phyloP scores from a whole-genome alignment of 2,797 vertebrate genomes.

The Coregonus ussuriensis region DNA sequence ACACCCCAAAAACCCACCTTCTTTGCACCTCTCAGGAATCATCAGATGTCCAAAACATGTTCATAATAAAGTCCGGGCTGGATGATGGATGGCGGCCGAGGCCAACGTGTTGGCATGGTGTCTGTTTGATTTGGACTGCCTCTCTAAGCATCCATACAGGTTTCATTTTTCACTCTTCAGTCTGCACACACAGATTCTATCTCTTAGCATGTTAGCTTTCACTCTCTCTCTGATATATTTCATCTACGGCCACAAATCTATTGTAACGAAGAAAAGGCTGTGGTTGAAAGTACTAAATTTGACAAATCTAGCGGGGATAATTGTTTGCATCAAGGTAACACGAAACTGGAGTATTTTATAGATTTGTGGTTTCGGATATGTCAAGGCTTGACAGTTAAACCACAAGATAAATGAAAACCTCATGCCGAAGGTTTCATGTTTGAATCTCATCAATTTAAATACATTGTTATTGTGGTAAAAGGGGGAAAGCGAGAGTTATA shows the following conservation, averaged over 20 bases:
- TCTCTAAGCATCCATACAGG: conserved; percentile 59
- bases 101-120: conserved; percentile 55
- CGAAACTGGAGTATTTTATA: neutral
- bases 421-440: conserved; percentile 5
- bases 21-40: conserved; percentile 46
- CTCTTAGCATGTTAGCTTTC: conserved; percentile 48
- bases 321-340: conserved; percentile 6
- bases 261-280: conserved; percentile 39
- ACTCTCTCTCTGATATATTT: conserved; percentile 50
- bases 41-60: conserved; percentile 49
- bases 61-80: conserved; percentile 50
- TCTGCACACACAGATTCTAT: conserved; percentile 44
- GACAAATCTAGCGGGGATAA: conserved; percentile 43
- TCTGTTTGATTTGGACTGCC: conserved; percentile 68
- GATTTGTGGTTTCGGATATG: conserved; percentile 21
- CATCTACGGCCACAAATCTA: conserved; percentile 29
- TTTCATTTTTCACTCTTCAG: conserved; percentile 46
- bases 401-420: neutral
- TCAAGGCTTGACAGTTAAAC: neutral
- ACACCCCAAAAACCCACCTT: conserved; percentile 27
- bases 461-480: neutral
- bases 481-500: neutral
- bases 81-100: conserved; percentile 59
- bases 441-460: conserved; percentile 14
- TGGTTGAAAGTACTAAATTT: conserved; percentile 30